Conservation (phyloP, 2,888 invertebrate genomes). For the Caenorhabditis becei region DNA sequence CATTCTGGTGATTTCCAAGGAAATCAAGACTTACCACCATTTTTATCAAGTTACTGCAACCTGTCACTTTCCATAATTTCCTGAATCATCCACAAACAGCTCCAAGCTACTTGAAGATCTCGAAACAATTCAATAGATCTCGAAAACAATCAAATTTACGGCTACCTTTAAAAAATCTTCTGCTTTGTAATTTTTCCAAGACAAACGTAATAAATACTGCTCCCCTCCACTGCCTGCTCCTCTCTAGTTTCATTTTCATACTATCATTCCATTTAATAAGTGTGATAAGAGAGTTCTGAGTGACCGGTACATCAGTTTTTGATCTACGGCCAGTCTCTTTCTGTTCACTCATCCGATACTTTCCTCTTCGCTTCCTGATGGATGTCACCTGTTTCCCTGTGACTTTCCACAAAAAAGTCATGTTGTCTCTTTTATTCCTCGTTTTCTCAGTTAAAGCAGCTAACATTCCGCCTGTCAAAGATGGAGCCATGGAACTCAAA, state of each 20-base stretch:
- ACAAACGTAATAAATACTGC: not conserved
- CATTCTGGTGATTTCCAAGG: conserved; percentile 27
- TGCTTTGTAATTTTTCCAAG: too few species aligned
- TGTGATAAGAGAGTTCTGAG: conserved; percentile 31
- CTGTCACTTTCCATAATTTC: too few species aligned
- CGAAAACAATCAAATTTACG: not conserved
- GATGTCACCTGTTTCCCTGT: not conserved
- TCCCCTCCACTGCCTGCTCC: not conserved
- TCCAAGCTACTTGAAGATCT: too few species aligned
- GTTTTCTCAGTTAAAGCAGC: not conserved
- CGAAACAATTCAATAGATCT: not conserved
- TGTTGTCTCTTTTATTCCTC: not conserved
- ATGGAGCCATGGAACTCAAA: conserved; percentile 59
- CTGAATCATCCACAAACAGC: too few species aligned
- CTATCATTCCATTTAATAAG: not conserved
- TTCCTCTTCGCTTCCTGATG: not conserved
- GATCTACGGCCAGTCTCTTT: conserved; percentile 21
- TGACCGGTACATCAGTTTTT: conserved; percentile 18
- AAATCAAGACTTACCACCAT: not conserved
- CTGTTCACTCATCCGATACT: not conserved
- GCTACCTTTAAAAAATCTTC: too few species aligned
- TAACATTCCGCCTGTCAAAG: conserved; percentile 32
- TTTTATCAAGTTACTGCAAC: not conserved
- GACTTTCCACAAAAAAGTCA: not conserved
- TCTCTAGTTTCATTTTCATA: conserved; percentile 17